Percentiles rank a stretch among this genome's conserved stretches.
Evolutionary conservation across 2,113 vertebrate species (phyloP).

Genomic region (Syrmaticus mikado): DNA sequence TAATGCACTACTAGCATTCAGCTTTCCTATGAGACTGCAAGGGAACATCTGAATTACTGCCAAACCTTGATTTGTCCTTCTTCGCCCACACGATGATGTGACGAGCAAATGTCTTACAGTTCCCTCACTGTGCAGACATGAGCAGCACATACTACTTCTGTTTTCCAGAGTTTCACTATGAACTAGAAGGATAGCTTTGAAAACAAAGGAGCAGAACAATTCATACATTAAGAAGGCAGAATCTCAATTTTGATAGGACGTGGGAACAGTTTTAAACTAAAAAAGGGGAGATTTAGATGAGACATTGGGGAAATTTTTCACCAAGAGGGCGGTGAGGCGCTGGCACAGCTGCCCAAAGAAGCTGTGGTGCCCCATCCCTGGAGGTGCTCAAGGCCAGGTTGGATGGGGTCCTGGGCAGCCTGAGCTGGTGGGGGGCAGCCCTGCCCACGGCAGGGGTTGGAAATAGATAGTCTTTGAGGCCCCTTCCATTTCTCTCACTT

Average conservation of each 20-base stretch:
- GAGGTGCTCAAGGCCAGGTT: no score
- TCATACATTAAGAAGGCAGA: background rate
- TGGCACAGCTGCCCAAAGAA: no score
- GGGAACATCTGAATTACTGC: background rate
- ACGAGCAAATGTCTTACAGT: background rate
- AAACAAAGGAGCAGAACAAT: background rate
- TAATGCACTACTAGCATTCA: accelerated
- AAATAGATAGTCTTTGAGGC: no score
- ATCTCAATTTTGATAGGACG: background rate
- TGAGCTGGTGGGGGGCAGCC: no score
- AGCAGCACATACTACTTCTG: background rate
- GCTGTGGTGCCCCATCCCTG: no score
- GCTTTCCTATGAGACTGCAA: background rate
- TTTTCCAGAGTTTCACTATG: background rate
- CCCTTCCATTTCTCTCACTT: background rate
- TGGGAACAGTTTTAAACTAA: no score
- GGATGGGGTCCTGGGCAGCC: no score
- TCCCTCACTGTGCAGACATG: background rate
- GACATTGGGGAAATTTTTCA: no score
- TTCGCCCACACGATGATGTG: background rate
- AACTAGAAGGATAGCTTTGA: accelerated
- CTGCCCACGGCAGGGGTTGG: no score
- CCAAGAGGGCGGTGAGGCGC: no score
- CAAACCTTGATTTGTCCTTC: background rate
- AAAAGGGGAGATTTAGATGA: no score